Evolutionary conservation across 2,888 invertebrate genomes (phyloP).

Genomic region (Oligia fasciuncula): DNA sequence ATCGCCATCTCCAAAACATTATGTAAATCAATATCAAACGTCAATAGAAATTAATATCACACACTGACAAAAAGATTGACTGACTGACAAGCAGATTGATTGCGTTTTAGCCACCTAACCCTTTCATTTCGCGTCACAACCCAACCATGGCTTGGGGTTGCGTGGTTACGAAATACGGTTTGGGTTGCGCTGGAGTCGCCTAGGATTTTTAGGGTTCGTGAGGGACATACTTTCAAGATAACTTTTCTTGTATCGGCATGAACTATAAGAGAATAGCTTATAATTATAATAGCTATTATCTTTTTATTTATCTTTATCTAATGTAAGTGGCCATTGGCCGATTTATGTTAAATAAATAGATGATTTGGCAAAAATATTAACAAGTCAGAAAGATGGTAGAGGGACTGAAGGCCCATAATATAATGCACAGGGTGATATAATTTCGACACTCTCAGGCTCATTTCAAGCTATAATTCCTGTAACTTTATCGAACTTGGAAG

Average conservation of each 20-base stretch:
- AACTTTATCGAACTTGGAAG: neutral
- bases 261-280: neutral
- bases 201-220: neutral
- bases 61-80: slow-evolving; percentile 70
- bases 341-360: neutral
- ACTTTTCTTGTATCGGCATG: neutral
- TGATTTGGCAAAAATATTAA: neutral
- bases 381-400: neutral
- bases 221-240: neutral
- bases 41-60: slow-evolving; percentile 70
- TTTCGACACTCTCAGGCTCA: neutral
- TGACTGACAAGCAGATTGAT: slow-evolving; percentile 75
- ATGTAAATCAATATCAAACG: slow-evolving; percentile 54
- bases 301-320: neutral
- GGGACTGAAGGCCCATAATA: neutral
- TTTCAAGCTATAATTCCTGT: neutral
- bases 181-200: neutral
- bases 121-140: slow-evolving; percentile 72
- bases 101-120: slow-evolving; percentile 73
- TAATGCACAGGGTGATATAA: neutral
- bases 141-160: slow-evolving; percentile 65
- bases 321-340: neutral
- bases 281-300: neutral
- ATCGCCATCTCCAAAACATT: slow-evolving; percentile 32
- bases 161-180: slow-evolving; percentile 51